These are phyloP conservation scores for Leptothorax acervorum DNA, from an alignment of 2,888 invertebrate species.

Conservation along the genomic window DNA sequence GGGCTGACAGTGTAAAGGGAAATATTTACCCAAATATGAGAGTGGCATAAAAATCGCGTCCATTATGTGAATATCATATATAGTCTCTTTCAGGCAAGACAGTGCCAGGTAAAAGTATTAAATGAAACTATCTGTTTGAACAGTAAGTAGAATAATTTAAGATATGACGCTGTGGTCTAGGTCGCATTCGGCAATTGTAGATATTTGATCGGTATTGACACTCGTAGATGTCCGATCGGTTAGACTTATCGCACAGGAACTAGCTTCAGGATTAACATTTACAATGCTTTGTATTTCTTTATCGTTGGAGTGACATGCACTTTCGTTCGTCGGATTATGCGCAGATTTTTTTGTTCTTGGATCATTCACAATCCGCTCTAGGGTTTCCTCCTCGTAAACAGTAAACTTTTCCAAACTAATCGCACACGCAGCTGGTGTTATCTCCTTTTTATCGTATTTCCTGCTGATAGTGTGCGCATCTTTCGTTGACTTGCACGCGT, in stretches of 20 bases:
- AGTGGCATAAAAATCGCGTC: neutral
- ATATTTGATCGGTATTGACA: constrained; percentile 49
- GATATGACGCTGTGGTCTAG: neutral
- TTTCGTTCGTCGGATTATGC: neutral
- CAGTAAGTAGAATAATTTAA: neutral
- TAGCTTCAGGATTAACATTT: constrained; percentile 49
- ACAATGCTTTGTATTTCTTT: constrained; percentile 26
- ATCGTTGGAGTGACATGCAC: constrained; percentile 22
- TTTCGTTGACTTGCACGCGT: constrained; percentile 21
- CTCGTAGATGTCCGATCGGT: constrained; percentile 49
- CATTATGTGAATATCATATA: neutral
- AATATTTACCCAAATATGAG: too few species aligned
- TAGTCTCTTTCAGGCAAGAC: neutral
- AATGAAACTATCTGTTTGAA: neutral
- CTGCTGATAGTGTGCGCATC: constrained; percentile 64
- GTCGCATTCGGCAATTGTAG: neutral
- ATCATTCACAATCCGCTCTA: neutral
- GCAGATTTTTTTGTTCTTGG: neutral
- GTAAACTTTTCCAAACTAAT: constrained; percentile 72
- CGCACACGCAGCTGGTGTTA: constrained; percentile 65
- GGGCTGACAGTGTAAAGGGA: too few species aligned
- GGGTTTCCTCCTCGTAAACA: constrained; percentile 59
- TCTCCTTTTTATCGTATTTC: constrained; percentile 76
- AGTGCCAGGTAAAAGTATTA: neutral
- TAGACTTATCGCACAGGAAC: constrained; percentile 61